Percentiles rank a stretch among this genome's conserved stretches.
These are phyloP conservation scores for Proteles cristata DNA, from an alignment of 2,113 vertebrate species.

Conservation along the genomic window DNA sequence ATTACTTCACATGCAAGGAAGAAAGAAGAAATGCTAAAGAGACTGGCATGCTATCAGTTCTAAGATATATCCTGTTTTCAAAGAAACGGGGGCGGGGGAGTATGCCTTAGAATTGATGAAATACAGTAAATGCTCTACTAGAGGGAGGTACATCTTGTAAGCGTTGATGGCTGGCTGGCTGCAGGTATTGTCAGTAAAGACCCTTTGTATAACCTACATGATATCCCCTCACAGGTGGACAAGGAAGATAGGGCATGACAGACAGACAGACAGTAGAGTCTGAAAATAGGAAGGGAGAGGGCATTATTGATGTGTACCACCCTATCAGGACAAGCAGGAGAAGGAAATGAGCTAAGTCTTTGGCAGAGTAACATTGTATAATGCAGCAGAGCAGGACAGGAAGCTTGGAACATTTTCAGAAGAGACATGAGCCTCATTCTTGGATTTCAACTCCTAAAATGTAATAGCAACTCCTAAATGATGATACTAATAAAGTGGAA, in stretches of 20 bases:
- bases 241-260: neutral
- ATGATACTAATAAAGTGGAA: constrained; percentile 46
- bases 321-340: constrained; percentile 19
- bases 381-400: constrained; percentile 51
- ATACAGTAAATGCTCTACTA: neutral
- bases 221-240: neutral
- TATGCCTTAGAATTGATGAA: neutral
- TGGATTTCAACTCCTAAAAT: constrained; percentile 59
- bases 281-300: constrained; percentile 40
- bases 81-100: neutral
- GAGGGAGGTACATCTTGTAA: neutral
- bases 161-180: neutral
- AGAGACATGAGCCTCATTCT: constrained; percentile 27
- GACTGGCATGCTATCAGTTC: neutral
- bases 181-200: constrained; percentile 13
- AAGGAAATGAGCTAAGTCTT: constrained; percentile 67
- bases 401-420: constrained; percentile 65
- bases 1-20: neutral
- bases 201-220: neutral
- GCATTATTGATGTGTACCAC: constrained; percentile 26
- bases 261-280: neutral
- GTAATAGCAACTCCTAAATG: neutral
- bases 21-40: constrained; percentile 40
- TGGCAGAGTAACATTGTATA: constrained; percentile 60
- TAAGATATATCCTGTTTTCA: constrained; percentile 38